A percentile compares a stretch with the other conserved stretches of the same genome.
phyloP scores from a whole-genome alignment of 2,113 vertebrate genomes.

The Microtus montanus region DNA sequence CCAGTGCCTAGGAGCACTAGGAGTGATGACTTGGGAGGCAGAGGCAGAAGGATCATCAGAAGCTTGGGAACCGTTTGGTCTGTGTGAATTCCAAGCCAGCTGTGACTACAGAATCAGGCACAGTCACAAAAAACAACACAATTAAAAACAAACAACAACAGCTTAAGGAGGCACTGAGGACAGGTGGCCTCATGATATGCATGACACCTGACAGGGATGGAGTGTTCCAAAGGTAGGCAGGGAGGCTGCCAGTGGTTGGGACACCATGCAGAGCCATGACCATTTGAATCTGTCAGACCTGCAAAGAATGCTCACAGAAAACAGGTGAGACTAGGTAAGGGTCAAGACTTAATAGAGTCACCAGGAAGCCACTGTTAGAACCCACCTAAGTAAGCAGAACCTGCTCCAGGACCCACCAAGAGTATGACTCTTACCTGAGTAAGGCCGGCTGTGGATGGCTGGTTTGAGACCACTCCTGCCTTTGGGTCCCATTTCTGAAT shows the following conservation, averaged over 20 bases:
- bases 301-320: not conserved
- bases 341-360: not conserved
- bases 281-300: not conserved
- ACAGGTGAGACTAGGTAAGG: not conserved
- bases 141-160: not conserved
- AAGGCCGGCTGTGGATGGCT: not conserved
- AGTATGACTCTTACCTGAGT: not conserved
- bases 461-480: not conserved
- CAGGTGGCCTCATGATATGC: not conserved
- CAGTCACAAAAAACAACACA: no score
- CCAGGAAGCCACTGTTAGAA: not conserved
- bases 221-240: not conserved
- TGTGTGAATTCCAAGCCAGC: no score
- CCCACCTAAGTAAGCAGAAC: not conserved
- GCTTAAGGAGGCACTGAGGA: not conserved
- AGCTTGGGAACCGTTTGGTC: not conserved
- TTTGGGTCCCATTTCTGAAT: not conserved
- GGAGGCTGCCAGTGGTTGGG: not conserved
- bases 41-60: not conserved
- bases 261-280: not conserved
- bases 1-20: not conserved
- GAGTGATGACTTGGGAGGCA: not conserved
- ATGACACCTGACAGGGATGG: no score
- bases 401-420: not conserved
- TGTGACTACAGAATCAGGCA: not conserved